A percentile compares a stretch with the other conserved stretches of the same genome.
phyloP scores from a whole-genome alignment of 1,140 invertebrate species.

The Hypothenemus hampei region DNA sequence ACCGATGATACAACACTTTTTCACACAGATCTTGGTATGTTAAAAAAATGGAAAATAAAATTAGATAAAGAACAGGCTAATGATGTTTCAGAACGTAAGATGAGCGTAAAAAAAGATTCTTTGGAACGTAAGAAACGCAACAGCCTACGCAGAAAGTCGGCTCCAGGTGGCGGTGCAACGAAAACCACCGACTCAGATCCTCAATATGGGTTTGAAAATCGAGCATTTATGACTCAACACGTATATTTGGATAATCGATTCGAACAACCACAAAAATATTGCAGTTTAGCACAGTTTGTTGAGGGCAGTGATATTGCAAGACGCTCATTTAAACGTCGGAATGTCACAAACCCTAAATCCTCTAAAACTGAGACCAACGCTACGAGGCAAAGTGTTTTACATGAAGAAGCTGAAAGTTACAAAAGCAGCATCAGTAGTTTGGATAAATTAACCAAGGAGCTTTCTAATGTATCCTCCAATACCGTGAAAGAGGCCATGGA shows the following conservation, averaged over 20 bases:
- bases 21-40: conserved; percentile 52
- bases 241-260: conserved; percentile 52
- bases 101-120: conserved; percentile 39
- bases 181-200: conserved; percentile 50
- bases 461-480: conserved; percentile 33
- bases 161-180: conserved; percentile 38
- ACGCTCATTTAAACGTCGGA: conserved; percentile 58
- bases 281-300: conserved; percentile 69
- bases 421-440: conserved; percentile 31
- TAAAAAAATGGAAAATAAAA: not conserved
- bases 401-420: conserved; percentile 35
- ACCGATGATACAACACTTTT: conserved; percentile 62
- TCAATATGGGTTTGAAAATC: conserved; percentile 63
- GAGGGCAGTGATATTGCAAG: conserved; percentile 56
- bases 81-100: conserved; percentile 28
- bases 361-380: conserved; percentile 43
- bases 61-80: not conserved
- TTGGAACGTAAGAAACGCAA: conserved; percentile 46
- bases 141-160: conserved; percentile 48
- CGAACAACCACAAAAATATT: conserved; percentile 56
- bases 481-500: conserved; percentile 30
- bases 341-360: conserved; percentile 32
- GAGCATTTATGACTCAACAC: conserved; percentile 51
- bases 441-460: conserved; percentile 40
- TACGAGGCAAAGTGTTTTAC: conserved; percentile 36